A percentile compares a stretch with the other conserved stretches of the same genome.
Evolutionary conservation across 2,113 vertebrate genomes (phyloP).

Genomic region (Syrmaticus mikado): DNA sequence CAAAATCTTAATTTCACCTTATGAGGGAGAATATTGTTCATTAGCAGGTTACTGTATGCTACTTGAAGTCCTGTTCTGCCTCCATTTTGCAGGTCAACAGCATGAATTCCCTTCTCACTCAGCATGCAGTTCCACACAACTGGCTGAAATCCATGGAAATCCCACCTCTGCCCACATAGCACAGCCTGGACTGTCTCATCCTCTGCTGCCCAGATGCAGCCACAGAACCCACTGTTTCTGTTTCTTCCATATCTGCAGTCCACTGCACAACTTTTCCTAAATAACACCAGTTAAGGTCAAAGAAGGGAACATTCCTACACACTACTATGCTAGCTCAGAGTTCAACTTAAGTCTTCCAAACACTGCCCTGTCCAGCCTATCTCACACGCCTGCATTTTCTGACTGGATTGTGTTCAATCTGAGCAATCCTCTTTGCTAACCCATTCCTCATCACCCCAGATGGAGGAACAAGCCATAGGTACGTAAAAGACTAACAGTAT

Average conservation of each 20-base stretch:
- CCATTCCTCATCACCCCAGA: not conserved
- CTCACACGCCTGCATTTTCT: not conserved
- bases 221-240: not conserved
- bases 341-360: not conserved
- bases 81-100: not conserved
- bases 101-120: not conserved
- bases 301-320: not conserved
- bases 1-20: not conserved
- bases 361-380: not conserved
- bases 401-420: accelerated
- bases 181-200: not conserved
- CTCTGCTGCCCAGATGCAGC: not conserved
- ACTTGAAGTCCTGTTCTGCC: not conserved
- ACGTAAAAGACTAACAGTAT: not conserved
- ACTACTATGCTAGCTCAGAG: not conserved
- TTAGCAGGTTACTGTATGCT: not conserved
- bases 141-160: not conserved
- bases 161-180: not conserved
- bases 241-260: not conserved
- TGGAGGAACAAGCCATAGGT: not conserved
- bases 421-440: not conserved
- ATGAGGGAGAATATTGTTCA: not conserved
- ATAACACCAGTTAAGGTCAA: not conserved
- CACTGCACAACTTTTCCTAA: not conserved
- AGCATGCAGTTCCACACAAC: not conserved